Percentiles rank a stretch among this genome's conserved stretches.
Conservation (phyloP, 1,140 invertebrate species). For the Forficula auricularia region DNA sequence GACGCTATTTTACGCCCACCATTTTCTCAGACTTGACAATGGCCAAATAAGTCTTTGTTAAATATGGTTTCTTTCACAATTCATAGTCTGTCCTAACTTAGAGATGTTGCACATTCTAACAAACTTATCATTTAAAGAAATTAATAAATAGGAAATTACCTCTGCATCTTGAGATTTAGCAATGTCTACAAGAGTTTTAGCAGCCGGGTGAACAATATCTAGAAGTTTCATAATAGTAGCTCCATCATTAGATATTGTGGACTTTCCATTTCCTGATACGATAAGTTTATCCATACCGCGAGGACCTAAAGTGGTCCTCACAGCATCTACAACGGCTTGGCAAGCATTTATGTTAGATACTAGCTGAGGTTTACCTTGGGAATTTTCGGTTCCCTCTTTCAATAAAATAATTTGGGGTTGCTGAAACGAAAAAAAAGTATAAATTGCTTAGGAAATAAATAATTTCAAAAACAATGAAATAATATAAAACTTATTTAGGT, state of each 20-base stretch:
- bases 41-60: too few species aligned
- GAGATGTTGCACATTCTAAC: too few species aligned
- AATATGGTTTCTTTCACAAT: too few species aligned
- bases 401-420: slow-evolving; percentile 95
- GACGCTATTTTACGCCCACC: too few species aligned
- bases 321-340: slow-evolving; percentile 84
- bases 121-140: too few species aligned
- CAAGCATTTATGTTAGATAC: slow-evolving; percentile 99
- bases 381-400: slow-evolving; percentile 93
- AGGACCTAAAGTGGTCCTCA: slow-evolving; percentile 91
- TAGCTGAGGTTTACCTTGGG: slow-evolving; percentile 89
- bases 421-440: too few species aligned
- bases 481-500: too few species aligned
- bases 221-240: slow-evolving; percentile 96
- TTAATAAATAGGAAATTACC: slow-evolving; percentile 33
- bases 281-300: slow-evolving; percentile 99
- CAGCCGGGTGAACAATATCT: slow-evolving; percentile 95
- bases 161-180: slow-evolving; percentile 98
- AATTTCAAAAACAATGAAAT: too few species aligned
- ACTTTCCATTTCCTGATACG: slow-evolving; percentile 70
- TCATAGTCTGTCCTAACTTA: too few species aligned
- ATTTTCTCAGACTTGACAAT: too few species aligned
- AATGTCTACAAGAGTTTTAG: slow-evolving; percentile 94
- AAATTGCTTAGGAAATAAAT: too few species aligned
- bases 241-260: slow-evolving; percentile 98